Base-by-base conservation (phyloP, 2,113 vertebrate genomes). In the Opisthocomus hoazin region DNA sequence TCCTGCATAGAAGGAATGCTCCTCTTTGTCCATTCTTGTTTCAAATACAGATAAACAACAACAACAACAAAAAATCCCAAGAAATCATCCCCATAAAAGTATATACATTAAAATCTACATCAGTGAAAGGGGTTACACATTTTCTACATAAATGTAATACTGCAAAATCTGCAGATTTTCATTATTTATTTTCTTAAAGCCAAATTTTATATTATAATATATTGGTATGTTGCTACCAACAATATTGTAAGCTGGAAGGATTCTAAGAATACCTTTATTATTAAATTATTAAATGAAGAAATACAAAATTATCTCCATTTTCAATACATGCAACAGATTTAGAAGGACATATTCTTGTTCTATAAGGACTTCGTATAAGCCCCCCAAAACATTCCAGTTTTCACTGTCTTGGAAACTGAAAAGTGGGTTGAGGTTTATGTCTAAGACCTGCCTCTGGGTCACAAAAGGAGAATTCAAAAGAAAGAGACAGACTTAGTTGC, bases 401-500 rank as follows among this genome's bases (percentile, higher is more conserved):
- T 94, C 54, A 53, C n/a, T 88, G 63, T 46, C 69, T 96, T 96
- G 56, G 93, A 97, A 97, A 97, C 37, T 81, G 94, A 89, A 95
- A 73, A 94, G 34, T 5, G n/a, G 39, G 21, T 24, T 94, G 41
- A 93, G 90, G 79, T 93, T 97, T 93, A 61, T n/a, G 88, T 81
- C 83, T 94, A 54, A 92, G 89, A 85, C 80, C 87, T 96, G 94
- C 89, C 94, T 92, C 83, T 76, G 88, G 90, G 86, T 96, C 96
- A 95, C 91, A 97, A 95, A 94, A 96, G 91, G 78, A 96, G 89
- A 96, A 95, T 79, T 57, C 77, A 96, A 89, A 96, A 93, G 95
- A 97, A 96, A 94, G 89, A 96, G 82, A 21, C 87, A 57, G 87
- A 95, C 83, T 87, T 86, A 90, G 97, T 98, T 98, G 98, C 98